Conservation (phyloP, 2,797 vertebrate species). For the Platalea minor region DNA sequence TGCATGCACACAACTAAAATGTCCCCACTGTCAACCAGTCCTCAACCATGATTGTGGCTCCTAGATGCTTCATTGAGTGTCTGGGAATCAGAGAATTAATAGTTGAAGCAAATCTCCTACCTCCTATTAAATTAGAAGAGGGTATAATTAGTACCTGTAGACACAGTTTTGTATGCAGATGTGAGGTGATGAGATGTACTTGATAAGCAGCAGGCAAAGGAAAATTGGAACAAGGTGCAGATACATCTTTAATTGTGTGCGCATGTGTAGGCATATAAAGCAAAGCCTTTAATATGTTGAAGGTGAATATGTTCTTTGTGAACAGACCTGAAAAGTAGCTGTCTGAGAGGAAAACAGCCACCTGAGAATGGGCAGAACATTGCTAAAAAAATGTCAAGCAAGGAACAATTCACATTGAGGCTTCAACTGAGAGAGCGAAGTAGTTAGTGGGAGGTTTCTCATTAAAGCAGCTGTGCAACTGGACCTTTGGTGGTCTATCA, state of each 20-base stretch:
- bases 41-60: fast-evolving
- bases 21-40: background rate
- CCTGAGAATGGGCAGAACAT: background rate
- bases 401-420: background rate
- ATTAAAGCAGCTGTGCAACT: background rate
- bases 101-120: background rate
- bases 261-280: background rate
- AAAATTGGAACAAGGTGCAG: background rate
- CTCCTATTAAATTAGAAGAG: background rate
- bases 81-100: background rate
- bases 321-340: background rate
- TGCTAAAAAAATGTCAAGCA: background rate
- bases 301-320: fast-evolving
- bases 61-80: background rate
- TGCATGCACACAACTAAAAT: fast-evolving
- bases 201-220: background rate
- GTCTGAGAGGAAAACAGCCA: background rate
- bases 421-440: fast-evolving
- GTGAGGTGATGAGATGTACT: background rate
- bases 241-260: background rate
- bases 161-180: background rate
- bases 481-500: background rate
- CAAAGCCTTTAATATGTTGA: background rate
- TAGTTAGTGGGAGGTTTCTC: background rate
- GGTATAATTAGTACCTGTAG: background rate